A percentile compares a stretch with the other conserved stretches of the same genome.
phyloP scores from a whole-genome alignment of 1,140 invertebrate genomes.

The Drosophila elegans region DNA sequence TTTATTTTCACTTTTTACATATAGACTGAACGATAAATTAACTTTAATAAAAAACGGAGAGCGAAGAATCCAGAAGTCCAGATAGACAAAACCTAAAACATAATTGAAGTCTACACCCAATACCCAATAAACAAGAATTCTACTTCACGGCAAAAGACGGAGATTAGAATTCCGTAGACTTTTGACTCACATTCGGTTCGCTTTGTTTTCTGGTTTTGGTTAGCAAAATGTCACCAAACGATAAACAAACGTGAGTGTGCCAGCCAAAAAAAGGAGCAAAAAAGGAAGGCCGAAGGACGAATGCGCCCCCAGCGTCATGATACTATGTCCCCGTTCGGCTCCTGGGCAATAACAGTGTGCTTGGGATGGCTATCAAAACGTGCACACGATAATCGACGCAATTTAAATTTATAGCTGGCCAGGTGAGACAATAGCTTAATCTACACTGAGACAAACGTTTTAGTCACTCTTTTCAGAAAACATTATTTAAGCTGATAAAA shows the following conservation, averaged over 20 bases:
- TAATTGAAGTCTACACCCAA: conserved; percentile 65
- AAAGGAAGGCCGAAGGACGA: background rate
- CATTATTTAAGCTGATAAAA: too few species aligned
- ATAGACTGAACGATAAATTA: too few species aligned
- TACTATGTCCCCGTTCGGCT: conserved; percentile 27
- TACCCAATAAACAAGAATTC: conserved; percentile 47
- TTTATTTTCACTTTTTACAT: too few species aligned
- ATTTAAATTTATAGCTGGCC: conserved; percentile 75
- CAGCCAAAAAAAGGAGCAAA: background rate
- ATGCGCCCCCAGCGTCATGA: conserved; percentile 33
- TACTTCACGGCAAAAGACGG: conserved; percentile 23
- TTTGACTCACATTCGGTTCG: too few species aligned
- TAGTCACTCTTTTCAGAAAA: background rate
- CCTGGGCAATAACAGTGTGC: conserved; percentile 67
- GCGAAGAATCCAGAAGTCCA: background rate
- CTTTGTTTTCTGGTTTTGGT: conserved; percentile 39
- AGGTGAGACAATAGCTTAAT: conserved; percentile 43
- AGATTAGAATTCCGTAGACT: conserved; percentile 81
- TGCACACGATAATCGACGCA: conserved; percentile 73
- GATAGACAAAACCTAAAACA: conserved; percentile 64
- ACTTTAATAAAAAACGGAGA: too few species aligned
- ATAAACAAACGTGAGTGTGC: conserved; percentile 62
- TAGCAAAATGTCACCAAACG: conserved; percentile 69
- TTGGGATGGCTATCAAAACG: conserved; percentile 75
- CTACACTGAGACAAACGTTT: conserved; percentile 10